Base-by-base conservation (phyloP, 1,140 invertebrate genomes). In the Hylaeus volcanicus region DNA sequence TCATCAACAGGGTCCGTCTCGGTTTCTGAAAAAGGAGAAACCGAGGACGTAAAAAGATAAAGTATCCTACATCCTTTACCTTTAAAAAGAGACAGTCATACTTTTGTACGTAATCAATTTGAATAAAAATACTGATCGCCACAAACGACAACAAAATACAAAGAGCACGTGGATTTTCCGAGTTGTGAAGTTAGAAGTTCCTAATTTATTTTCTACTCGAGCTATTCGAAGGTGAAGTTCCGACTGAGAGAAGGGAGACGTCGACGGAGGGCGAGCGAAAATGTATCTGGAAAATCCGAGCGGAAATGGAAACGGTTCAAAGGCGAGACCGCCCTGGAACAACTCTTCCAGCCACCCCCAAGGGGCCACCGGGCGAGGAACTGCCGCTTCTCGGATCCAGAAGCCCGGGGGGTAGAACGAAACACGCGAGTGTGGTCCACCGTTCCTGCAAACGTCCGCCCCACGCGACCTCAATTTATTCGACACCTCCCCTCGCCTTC, bases 391-490 rank as follows among this genome's bases (percentile, higher is more conserved):
- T 84, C 69, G 64, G 81, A 83, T 84, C 73, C 81, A 74, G 84
- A 73, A 87, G 82, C 89, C 87, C 69, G 78, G 80, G 26, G 83
- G 90, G 87, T 88, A 76, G 75, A 43, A 74, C 43, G 60, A 76
- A 85, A 84, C 85, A 79, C 83, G 76, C 80, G 80, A 89, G 88
- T 90, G 88, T 88, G 89, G 90, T 90, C 90, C 86, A 82, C 86
- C 88, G 87, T 82, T 89, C 87, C 78, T 82, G 89, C 89, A 91
- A 89, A 93, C 89, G 91, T 93, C 92, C 92, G 91, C 92, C 92
- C 92, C 90, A 91, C 91, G 91, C 90, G 92, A 92, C 92, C 91
- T 92, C 91, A 92, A 92, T 92, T 92, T 92, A 92, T 92, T 92
- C 92, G 91, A 92, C 92, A 92, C 92, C 92, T 92, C 91, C 92